phyloP scores from a whole-genome alignment of 2,888 invertebrate genomes.

The Limnephilus rhombicus region DNA sequence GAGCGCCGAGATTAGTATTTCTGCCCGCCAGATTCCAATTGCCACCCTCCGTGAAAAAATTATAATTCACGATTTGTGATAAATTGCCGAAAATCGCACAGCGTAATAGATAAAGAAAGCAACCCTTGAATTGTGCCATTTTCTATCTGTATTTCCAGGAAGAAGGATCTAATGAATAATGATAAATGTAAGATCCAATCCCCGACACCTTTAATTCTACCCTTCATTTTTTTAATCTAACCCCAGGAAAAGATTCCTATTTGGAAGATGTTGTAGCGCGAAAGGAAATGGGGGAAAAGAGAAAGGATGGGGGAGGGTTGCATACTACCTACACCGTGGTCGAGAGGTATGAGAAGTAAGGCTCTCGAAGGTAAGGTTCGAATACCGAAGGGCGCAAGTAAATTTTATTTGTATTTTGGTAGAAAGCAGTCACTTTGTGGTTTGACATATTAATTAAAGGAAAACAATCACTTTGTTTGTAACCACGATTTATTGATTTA shows the following conservation, averaged over 20 bases:
- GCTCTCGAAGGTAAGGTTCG: too few relatives aligned
- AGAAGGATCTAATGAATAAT: neutral
- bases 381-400: too few relatives aligned
- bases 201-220: neutral
- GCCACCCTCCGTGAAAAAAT: neutral
- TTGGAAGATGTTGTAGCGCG: neutral
- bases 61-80: neutral
- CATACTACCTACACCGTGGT: neutral
- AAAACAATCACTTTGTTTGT: too few relatives aligned
- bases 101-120: neutral
- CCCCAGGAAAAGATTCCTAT: neutral
- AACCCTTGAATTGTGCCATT: neutral
- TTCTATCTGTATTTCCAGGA: neutral
- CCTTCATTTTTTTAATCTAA: neutral
- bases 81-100: neutral
- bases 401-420: too few relatives aligned
- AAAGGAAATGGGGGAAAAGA: neutral
- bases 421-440: too few relatives aligned
- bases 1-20: neutral
- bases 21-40: neutral
- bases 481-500: too few relatives aligned
- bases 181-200: conserved; percentile 1
- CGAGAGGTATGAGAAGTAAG: too few relatives aligned
- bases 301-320: neutral
- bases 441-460: too few relatives aligned